Percentiles rank a stretch among this genome's conserved stretches.
Conservation (phyloP, 2,113 vertebrate species). For the Oreocharis arfaki region DNA sequence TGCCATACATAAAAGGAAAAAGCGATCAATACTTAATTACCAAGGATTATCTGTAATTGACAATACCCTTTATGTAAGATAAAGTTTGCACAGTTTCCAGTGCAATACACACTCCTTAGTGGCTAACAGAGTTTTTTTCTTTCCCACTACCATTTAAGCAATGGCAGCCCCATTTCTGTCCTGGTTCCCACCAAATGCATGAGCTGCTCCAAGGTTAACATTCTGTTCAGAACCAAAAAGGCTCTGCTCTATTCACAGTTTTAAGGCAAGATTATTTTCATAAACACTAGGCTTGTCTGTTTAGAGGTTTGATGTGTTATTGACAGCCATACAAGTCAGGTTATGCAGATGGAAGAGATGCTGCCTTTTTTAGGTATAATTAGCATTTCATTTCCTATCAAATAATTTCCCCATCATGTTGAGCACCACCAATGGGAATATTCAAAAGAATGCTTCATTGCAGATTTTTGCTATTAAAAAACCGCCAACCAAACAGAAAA, state of each 20-base stretch:
- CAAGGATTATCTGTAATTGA: not conserved
- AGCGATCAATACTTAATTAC: not conserved
- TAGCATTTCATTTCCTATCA: constrained; percentile 51
- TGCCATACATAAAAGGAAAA: not conserved
- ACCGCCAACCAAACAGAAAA: not conserved
- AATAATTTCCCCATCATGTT: not conserved
- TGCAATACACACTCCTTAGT: not conserved
- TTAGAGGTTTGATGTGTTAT: not conserved
- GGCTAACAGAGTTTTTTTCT: not conserved
- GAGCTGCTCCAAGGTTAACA: not conserved
- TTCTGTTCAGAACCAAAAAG: not conserved
- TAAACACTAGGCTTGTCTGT: not conserved
- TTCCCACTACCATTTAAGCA: not conserved
- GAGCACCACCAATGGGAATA: not conserved
- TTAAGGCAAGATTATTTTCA: not conserved
- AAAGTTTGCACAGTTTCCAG: not conserved
- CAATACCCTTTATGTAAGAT: not conserved
- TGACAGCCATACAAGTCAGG: not conserved
- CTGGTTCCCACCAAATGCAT: not conserved
- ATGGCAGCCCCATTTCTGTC: not conserved
- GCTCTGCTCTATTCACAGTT: not conserved
- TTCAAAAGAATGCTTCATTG: not conserved
- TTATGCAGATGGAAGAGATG: not conserved
- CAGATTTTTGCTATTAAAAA: not conserved
- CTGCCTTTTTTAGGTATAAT: constrained; percentile 41